Base-by-base conservation (phyloP, 2,888 invertebrate species). In the Drosophila imparisetae region DNA sequence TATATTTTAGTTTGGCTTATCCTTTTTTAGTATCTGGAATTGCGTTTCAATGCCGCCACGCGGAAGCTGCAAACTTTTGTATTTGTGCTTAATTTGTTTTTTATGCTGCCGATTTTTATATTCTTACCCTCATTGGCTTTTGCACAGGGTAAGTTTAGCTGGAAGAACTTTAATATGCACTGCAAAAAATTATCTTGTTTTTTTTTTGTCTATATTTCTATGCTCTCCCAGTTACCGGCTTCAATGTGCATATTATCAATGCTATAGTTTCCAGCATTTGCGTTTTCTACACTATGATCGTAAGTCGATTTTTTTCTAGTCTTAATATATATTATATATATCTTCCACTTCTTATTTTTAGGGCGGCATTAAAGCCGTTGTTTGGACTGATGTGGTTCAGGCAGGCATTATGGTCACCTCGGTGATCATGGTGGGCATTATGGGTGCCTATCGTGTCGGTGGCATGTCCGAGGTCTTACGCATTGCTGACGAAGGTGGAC, bases 251-350 rank as follows among this genome's bases (percentile, higher is more conserved):
- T 92, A 85, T 94, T 1, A 94, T 95, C 30, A 94, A 95, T 61
- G 75, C 93, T 1, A 91, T 94, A 8, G 94, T 94, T 5, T 94
- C 94, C 54, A 75, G 93, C 18, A 94, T 95, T 21, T 95, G 95
- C 83, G 93, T 94, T 18, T 94, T 95, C 84, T 95, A 95, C 87
- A 95, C 95, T 0, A 94, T 94, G 83, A 84, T 94, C 83, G 94
- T 94, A 91, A 93, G 94, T 5, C n/a, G 13, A 21, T 13, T 0
- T 21, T 18, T 15, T 48, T 21, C 18, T 2, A 18, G 11, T n/a
- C 24, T 4, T 15, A 3, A 1, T 1, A 27, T 4, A 24, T 45
- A 8, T 15, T 15, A 8, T 45, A 15, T 15, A 24, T 1, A 24
- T 2, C 4, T 45, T 15, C 7, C 15, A 45, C 7, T 40, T 13